Base-by-base conservation (phyloP, 2,888 invertebrate species). In the Noctua janthe region DNA sequence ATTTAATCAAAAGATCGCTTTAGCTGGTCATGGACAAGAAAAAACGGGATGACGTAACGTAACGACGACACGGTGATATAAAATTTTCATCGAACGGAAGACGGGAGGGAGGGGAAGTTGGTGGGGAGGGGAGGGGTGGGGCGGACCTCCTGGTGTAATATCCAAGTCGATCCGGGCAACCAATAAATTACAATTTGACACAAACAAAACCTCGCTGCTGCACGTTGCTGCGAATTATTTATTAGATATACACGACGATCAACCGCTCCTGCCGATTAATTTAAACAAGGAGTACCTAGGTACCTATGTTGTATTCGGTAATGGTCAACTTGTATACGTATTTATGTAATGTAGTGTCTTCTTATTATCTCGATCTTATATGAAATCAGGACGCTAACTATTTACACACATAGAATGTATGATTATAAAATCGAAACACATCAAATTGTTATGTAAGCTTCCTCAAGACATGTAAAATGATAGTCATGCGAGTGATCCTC, bases 1-100 rank as follows among this genome's bases (percentile, higher is more conserved):
- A 97, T 97, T 97, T 97, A 97, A 97, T 97, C 97, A 96, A 96
- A 96, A 96, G 95, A 96, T 96, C 96, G 96, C 95, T 96, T 95
- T 92, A 93, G 95, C 95, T 93, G 94, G 95, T 95, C 95, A 93
- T 93, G 95, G 93, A 92, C 92, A 94, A 96, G 95, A 96, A 96
- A 96, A 96, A 97, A 95, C 94, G 90, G 94, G 90, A 96, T 95
- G 96, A 97, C 95, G 95, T 93, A 93, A 95, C 95, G 94, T 92
- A 94, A 95, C 94, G 93, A 92, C 94, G 92, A 94, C 94, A 95
- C 94, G 94, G 93, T 92, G 92, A 96, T 96, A 96, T 96, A 96
- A 95, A 96, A 96, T 95, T 97, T 96, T 96, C 95, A 96, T 95
- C 94, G 94, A 93, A 93, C 92, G 88, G 88, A 91, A 91, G 90